Percentiles rank a stretch among this genome's conserved stretches.
Conservation (phyloP, 2,797 vertebrate genomes). For the Rousettus madagascariensis region DNA sequence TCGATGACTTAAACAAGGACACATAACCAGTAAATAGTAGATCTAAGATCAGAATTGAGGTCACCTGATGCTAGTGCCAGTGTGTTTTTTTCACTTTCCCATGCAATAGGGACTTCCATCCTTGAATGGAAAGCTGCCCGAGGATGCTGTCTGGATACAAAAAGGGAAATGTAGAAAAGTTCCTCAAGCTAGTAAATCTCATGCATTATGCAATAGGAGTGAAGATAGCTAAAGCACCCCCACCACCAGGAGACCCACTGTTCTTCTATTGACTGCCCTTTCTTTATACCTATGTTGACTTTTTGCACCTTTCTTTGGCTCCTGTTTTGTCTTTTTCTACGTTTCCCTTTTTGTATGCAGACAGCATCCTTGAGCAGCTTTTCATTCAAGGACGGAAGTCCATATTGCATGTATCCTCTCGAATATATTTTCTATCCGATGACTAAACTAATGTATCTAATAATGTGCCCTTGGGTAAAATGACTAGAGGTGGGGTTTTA, state of each 20-base stretch:
- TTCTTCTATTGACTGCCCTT: background rate
- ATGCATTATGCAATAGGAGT: too few species aligned
- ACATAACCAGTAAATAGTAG: background rate
- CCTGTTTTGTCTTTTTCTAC: background rate
- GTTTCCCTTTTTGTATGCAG: background rate
- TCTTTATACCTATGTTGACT: background rate
- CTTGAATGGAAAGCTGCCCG: too few species aligned
- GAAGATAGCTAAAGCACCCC: background rate
- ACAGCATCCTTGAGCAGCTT: background rate
- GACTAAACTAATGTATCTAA: background rate
- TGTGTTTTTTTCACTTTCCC: background rate
- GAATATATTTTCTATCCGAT: background rate
- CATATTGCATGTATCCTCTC: background rate
- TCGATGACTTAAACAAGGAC: background rate
- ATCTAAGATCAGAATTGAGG: background rate
- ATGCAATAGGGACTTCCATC: too few species aligned
- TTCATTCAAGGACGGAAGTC: background rate
- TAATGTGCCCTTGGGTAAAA: background rate
- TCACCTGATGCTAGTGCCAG: background rate
- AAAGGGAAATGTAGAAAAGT: too few species aligned
- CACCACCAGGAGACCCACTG: too few species aligned
- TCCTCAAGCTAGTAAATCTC: background rate
- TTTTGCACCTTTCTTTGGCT: background rate
- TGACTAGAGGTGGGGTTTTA: background rate
- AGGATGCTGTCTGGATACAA: too few species aligned